Percentiles rank a stretch among this genome's conserved stretches.
Conservation (phyloP, 2,888 invertebrate species). For the Habroteleia sp. region DNA sequence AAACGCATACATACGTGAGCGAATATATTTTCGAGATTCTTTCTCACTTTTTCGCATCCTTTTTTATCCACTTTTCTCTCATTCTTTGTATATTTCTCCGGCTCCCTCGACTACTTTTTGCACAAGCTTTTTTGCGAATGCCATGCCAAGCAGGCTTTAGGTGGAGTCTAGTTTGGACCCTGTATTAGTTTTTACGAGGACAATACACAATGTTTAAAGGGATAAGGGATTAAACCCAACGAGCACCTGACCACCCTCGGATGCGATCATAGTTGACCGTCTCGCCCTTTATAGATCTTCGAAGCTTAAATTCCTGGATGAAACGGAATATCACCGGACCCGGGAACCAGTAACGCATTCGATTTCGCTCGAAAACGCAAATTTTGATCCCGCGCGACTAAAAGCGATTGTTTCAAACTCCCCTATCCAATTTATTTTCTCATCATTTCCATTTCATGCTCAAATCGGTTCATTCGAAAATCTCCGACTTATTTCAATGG, state of each 20-base stretch:
- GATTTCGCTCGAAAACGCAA: slow-evolving; percentile 18
- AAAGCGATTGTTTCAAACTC: slow-evolving; percentile 27
- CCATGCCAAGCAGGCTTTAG: slow-evolving; percentile 73
- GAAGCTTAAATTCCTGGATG: slow-evolving; percentile 66
- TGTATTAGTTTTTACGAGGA: slow-evolving; percentile 81
- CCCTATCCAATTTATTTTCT: slow-evolving; percentile 40
- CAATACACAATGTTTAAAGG: slow-evolving; percentile 81
- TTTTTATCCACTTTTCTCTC: slow-evolving; percentile 42
- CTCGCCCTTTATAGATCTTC: slow-evolving; percentile 71
- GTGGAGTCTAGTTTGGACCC: slow-evolving; percentile 70
- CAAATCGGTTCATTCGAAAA: slow-evolving; percentile 34
- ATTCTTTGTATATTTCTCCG: slow-evolving; percentile 47
- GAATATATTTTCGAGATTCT: slow-evolving; percentile 71
- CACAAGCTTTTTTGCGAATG: slow-evolving; percentile 45
- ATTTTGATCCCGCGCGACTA: slow-evolving; percentile 9
- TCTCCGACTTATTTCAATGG: slow-evolving; percentile 37
- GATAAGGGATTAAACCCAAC: slow-evolving; percentile 79
- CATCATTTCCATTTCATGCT: slow-evolving; percentile 46
- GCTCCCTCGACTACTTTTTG: slow-evolving; percentile 40
- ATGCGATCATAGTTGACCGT: slow-evolving; percentile 61
- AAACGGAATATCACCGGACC: slow-evolving; percentile 47
- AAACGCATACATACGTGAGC: slow-evolving; percentile 4
- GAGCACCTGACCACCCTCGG: slow-evolving; percentile 71
- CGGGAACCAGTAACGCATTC: slow-evolving; percentile 15
- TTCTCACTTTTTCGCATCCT: slow-evolving; percentile 64